Evolutionary conservation across 2,113 vertebrate species (phyloP).

Genomic region (Strix aluco): DNA sequence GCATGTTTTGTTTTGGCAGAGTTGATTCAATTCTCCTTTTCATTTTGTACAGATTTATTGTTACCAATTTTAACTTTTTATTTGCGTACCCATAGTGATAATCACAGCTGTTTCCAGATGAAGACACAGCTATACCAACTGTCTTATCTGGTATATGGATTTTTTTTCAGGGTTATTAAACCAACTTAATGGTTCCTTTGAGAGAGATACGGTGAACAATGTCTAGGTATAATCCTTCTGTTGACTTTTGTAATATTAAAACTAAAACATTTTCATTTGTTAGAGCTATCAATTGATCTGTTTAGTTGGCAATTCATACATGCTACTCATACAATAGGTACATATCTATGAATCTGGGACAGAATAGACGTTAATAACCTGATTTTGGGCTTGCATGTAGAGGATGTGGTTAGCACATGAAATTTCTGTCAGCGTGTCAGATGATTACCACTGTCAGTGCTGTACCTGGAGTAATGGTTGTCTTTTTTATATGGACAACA

Average conservation of each 20-base stretch:
- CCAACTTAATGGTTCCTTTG: background rate
- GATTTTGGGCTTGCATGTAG: background rate
- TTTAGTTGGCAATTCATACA: background rate
- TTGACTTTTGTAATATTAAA: background rate
- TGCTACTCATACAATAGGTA: background rate
- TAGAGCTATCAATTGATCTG: background rate
- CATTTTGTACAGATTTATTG: background rate
- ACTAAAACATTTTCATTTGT: background rate
- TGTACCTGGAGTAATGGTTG: background rate
- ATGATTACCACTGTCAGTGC: background rate
- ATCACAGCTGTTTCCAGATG: slow-evolving; percentile 1
- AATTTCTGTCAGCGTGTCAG: background rate
- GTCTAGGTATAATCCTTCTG: background rate
- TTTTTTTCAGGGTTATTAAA: background rate
- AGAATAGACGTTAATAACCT: background rate
- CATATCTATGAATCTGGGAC: background rate
- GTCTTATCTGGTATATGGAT: background rate
- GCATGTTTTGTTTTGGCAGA: background rate
- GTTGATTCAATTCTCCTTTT: background rate
- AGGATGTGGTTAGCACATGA: background rate
- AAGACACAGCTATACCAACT: background rate
- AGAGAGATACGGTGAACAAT: background rate
- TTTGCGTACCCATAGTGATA: background rate
- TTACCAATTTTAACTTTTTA: background rate
- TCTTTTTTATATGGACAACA: background rate